Evolutionary conservation across 2,888 invertebrate genomes (phyloP).

Genomic region (Apodemia mormo): DNA sequence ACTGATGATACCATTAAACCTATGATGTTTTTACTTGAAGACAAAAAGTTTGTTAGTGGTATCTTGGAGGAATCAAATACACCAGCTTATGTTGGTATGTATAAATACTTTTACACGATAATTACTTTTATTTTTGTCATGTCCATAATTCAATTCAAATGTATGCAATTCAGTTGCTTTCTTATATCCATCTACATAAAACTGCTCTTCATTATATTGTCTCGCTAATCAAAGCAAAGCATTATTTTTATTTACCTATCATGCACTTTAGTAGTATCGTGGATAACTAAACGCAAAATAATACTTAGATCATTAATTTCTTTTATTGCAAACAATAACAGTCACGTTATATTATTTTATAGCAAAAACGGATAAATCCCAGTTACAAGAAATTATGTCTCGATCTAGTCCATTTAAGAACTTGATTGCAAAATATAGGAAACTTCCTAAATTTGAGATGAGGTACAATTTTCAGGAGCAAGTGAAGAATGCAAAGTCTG

Average conservation of each 20-base stretch:
- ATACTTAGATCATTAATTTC: too few relatives aligned
- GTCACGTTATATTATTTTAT: not conserved
- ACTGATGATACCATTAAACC: slow-evolving; percentile 40
- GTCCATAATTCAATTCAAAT: too few relatives aligned
- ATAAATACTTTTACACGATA: not conserved
- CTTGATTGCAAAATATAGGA: slow-evolving; percentile 55
- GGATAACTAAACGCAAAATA: too few relatives aligned
- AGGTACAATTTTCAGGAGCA: slow-evolving; percentile 63
- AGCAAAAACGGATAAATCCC: slow-evolving; percentile 23
- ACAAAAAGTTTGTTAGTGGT: slow-evolving; percentile 47
- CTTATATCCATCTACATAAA: too few relatives aligned
- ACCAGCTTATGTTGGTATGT: slow-evolving; percentile 28
- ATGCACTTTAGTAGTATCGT: too few relatives aligned
- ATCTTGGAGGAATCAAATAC: slow-evolving; percentile 37
- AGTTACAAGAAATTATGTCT: slow-evolving; percentile 32
- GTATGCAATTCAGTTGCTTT: too few relatives aligned
- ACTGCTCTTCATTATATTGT: too few relatives aligned
- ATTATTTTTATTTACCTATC: too few relatives aligned
- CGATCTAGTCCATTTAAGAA: slow-evolving; percentile 57
- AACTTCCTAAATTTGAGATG: slow-evolving; percentile 58
- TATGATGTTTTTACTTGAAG: slow-evolving; percentile 50
- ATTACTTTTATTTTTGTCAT: too few relatives aligned
- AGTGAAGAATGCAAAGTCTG: slow-evolving; percentile 57
- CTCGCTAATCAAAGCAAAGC: too few relatives aligned
- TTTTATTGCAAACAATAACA: too few relatives aligned